Evolutionary conservation across 2,888 invertebrate genomes (phyloP).

Genomic region (Gordius sp.): DNA sequence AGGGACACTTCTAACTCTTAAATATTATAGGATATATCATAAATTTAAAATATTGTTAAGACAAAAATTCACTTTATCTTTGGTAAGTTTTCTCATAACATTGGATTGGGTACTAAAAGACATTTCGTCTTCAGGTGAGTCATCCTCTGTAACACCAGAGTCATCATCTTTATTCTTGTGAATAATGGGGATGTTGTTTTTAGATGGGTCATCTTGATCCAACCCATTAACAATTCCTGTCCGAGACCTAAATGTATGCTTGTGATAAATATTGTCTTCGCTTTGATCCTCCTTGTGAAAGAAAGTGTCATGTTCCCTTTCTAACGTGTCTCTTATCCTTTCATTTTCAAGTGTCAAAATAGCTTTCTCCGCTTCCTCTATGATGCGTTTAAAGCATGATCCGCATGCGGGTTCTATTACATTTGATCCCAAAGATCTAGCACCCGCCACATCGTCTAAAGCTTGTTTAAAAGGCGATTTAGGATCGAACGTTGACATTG

Average conservation of each 20-base stretch:
- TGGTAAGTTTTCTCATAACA: too few relatives aligned
- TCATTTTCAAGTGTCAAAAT: not conserved
- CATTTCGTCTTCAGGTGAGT: too few relatives aligned
- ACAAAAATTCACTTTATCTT: too few relatives aligned
- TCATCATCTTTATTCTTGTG: too few relatives aligned
- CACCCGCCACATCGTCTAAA: not conserved
- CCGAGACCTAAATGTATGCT: not conserved
- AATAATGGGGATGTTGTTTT: not conserved
- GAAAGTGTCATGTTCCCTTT: not conserved
- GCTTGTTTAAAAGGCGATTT: not conserved
- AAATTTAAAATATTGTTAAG: too few relatives aligned
- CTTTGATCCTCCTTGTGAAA: conserved; percentile 9
- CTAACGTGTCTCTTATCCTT: not conserved
- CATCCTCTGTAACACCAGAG: too few relatives aligned
- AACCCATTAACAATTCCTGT: not conserved
- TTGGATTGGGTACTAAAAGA: too few relatives aligned
- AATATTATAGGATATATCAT: too few relatives aligned
- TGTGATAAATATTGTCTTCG: not conserved
- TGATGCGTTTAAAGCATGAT: not conserved
- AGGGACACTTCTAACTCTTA: too few relatives aligned
- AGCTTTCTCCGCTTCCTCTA: not conserved
- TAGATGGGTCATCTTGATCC: not conserved
- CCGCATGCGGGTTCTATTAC: not conserved
- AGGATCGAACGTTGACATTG: too few relatives aligned
- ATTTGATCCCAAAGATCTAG: not conserved